Conservation (phyloP, 1,140 invertebrate genomes). For the Drosophila virilis region DNA sequence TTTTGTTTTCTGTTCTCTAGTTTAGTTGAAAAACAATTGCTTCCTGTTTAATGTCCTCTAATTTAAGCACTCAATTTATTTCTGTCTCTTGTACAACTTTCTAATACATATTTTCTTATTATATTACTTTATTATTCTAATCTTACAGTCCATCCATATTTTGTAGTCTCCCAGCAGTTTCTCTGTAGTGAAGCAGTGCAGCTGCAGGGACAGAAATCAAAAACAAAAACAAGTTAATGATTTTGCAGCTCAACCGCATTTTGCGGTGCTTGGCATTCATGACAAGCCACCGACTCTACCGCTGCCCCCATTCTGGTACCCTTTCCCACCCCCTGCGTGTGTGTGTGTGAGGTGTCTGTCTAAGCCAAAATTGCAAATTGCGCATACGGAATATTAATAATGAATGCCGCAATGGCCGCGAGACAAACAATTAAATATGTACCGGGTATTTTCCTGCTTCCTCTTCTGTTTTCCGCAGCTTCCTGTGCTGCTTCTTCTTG, state of each 20-base stretch:
- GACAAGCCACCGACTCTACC: conserved; percentile 6
- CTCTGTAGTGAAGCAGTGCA: background rate
- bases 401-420: conserved; percentile 21
- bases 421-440: conserved; percentile 38
- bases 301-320: background rate
- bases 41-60: too few relatives aligned
- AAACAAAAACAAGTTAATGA: conserved; percentile 66
- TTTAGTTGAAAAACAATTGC: too few relatives aligned
- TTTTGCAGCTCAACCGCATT: conserved; percentile 63
- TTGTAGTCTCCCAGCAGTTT: background rate
- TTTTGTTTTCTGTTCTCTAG: too few relatives aligned
- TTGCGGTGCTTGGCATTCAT: conserved; percentile 40
- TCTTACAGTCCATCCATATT: too few relatives aligned
- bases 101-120: background rate
- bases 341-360: conserved; percentile 1
- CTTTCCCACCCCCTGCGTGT: background rate
- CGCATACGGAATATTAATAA: conserved; percentile 37
- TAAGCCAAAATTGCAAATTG: conserved; percentile 24
- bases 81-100: too few relatives aligned
- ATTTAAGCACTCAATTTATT: too few relatives aligned
- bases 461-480: background rate
- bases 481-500: background rate
- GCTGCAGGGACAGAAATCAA: conserved; percentile 13
- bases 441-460: conserved; percentile 12
- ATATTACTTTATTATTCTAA: background rate